Conservation (phyloP, 2,797 vertebrate species). For the Telmatherina bonti region DNA sequence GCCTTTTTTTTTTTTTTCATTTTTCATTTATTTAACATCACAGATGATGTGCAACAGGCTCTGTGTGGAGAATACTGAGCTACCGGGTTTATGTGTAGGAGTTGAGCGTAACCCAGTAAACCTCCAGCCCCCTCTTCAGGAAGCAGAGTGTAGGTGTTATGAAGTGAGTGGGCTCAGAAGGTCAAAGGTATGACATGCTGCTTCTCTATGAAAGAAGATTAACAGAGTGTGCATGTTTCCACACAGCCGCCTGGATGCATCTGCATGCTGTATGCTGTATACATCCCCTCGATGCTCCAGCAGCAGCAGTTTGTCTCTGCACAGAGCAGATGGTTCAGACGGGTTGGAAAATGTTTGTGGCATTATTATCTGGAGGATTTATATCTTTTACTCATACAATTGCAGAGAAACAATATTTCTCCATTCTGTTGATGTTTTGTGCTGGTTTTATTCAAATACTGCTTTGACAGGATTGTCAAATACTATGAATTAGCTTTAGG, state of each 20-base stretch:
- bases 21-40: not conserved
- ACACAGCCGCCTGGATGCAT: slow-evolving; percentile 2
- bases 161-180: not conserved
- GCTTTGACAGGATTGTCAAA: slow-evolving; percentile 2
- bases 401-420: slow-evolving; percentile 6
- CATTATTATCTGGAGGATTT: slow-evolving; percentile 7
- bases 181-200: not conserved
- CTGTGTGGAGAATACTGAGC: not conserved
- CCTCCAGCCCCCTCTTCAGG: slow-evolving; percentile 46
- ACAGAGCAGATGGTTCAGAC: slow-evolving; percentile 37
- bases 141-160: not conserved
- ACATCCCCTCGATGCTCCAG: not conserved
- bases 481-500: no score
- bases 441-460: not conserved
- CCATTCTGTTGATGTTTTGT: not conserved
- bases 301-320: slow-evolving; percentile 10
- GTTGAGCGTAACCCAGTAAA: not conserved
- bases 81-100: not conserved
- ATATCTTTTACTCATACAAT: slow-evolving; percentile 4
- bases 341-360: slow-evolving; percentile 18
- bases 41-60: not conserved
- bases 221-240: slow-evolving; percentile 14
- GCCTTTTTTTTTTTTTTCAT: not conserved
- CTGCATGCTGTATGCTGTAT: not conserved
- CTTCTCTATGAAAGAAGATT: slow-evolving; percentile 18